Conservation (phyloP, 2,797 vertebrate species). For the Mormyrops boulengeri region DNA sequence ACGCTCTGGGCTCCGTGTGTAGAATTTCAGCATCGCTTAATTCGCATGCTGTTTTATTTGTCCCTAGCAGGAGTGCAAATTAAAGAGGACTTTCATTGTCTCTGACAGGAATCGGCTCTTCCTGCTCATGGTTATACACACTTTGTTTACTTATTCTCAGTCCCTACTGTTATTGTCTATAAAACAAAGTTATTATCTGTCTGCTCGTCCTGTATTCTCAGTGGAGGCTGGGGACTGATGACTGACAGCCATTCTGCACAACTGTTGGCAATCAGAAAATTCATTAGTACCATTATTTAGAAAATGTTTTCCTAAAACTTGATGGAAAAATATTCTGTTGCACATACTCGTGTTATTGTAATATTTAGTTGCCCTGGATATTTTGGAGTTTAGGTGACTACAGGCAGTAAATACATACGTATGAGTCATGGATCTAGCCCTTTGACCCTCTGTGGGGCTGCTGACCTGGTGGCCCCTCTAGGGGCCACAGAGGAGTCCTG, state of each 20-base stretch:
- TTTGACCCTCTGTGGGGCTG: neutral
- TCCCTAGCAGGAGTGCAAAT: neutral
- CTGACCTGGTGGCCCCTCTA: neutral
- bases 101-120: neutral
- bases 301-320: neutral
- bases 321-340: neutral
- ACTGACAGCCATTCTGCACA: neutral
- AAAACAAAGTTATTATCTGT: neutral
- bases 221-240: neutral
- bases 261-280: neutral
- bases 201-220: neutral
- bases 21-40: neutral
- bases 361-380: neutral
- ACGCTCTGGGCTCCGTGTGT: neutral
- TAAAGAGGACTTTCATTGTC: neutral
- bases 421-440: neutral
- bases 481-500: neutral
- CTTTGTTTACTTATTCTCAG: neutral
- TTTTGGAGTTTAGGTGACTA: neutral
- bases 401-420: neutral
- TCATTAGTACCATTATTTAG: neutral
- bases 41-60: neutral
- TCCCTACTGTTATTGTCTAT: neutral
- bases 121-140: neutral
- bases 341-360: neutral